Conservation (phyloP, 1,140 invertebrate species). For the Danaus plexippus region DNA sequence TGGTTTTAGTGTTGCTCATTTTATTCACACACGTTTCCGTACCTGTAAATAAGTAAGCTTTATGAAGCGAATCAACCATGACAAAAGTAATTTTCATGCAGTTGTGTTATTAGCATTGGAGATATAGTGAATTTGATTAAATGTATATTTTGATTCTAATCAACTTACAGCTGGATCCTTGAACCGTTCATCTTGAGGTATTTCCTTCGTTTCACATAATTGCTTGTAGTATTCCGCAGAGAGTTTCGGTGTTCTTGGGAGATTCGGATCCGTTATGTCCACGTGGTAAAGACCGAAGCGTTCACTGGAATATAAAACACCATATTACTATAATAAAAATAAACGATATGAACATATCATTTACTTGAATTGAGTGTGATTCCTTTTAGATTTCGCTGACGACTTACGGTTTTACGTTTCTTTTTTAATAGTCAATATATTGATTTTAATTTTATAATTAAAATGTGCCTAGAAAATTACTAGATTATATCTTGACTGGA, state of each 20-base stretch:
- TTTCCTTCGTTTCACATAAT: conserved; percentile 51
- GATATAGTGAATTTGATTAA: too few relatives aligned
- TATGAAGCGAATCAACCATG: too few relatives aligned
- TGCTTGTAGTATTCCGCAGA: conserved; percentile 66
- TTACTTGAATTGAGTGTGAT: background rate
- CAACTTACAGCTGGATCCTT: conserved; percentile 46
- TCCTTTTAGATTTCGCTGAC: too few relatives aligned
- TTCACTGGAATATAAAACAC: conserved; percentile 36
- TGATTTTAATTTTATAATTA: too few relatives aligned
- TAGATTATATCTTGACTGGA: too few relatives aligned
- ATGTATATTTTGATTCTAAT: background rate
- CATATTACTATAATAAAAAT: conserved; percentile 13
- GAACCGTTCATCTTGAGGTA: conserved; percentile 53
- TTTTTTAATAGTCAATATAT: too few relatives aligned
- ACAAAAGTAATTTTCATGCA: too few relatives aligned
- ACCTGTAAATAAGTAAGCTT: conserved; percentile 27
- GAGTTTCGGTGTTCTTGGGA: conserved; percentile 61
- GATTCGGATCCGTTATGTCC: conserved; percentile 57
- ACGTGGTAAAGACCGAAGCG: conserved; percentile 70
- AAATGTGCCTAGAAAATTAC: too few relatives aligned
- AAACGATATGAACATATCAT: conserved; percentile 7
- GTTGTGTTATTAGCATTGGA: background rate
- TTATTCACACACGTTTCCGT: conserved; percentile 14
- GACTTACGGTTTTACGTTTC: too few relatives aligned
- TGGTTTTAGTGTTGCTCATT: too few relatives aligned